Percentiles rank a stretch among this genome's conserved stretches.
Evolutionary conservation across 2,113 vertebrate genomes (phyloP).

Genomic region (Brevimyrus niger): DNA sequence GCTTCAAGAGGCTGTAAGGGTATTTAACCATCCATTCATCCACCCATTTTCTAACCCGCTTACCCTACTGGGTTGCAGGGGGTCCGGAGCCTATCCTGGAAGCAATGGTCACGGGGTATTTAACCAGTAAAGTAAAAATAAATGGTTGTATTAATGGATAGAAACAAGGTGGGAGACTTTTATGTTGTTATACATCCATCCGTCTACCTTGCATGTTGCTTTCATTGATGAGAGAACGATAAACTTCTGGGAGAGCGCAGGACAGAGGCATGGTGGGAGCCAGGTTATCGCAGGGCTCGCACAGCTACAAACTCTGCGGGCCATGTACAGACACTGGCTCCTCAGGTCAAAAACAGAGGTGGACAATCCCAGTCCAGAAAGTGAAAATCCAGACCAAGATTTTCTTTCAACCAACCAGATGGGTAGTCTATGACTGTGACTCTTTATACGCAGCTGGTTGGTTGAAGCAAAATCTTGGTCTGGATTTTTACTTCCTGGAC

Average conservation of each 20-base stretch:
- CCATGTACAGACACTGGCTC: neutral
- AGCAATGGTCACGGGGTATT: too few species aligned
- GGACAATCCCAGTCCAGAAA: neutral
- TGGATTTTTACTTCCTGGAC: neutral
- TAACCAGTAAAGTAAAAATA: neutral
- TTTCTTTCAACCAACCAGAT: neutral
- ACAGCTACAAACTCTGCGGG: neutral
- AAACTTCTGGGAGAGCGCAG: neutral
- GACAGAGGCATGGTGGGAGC: neutral
- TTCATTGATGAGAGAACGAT: neutral
- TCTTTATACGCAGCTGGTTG: neutral
- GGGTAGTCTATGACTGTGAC: neutral
- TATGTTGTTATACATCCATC: neutral
- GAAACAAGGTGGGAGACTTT: neutral
- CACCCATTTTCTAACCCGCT: too few species aligned
- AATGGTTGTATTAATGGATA: neutral
- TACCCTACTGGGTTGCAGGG: too few species aligned
- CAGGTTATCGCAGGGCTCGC: neutral
- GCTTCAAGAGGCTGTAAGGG: neutral
- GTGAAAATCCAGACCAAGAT: neutral
- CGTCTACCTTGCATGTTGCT: neutral
- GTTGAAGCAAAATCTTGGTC: neutral
- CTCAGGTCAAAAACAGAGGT: neutral
- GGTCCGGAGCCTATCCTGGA: too few species aligned
- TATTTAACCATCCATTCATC: constrained; percentile 1